phyloP scores from a whole-genome alignment of 1,140 invertebrate species.

The Leptopilina boulardi region DNA sequence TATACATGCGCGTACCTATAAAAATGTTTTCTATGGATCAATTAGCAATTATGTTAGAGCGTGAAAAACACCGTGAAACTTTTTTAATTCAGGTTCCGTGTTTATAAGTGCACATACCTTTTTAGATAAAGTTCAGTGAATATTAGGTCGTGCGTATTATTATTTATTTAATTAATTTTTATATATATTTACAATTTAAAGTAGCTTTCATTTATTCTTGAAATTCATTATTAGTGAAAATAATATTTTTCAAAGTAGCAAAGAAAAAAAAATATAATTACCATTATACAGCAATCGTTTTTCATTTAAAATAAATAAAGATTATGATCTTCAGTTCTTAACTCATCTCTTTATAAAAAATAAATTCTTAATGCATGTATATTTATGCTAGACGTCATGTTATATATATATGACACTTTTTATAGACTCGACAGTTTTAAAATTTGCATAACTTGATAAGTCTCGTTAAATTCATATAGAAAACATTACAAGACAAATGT shows the following conservation, averaged over 20 bases:
- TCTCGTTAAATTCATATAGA: background rate
- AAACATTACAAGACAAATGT: background rate
- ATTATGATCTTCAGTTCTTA: too few species aligned
- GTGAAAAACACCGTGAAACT: background rate
- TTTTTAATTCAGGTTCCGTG: background rate
- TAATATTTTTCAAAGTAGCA: too few species aligned
- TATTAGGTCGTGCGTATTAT: background rate
- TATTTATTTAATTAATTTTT: background rate
- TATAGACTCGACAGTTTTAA: background rate
- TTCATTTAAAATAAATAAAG: too few species aligned
- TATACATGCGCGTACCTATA: background rate
- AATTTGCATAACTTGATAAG: conserved; percentile 2
- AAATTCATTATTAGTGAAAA: too few species aligned
- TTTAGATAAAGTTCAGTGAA: background rate
- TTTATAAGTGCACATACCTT: background rate
- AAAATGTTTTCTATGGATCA: background rate
- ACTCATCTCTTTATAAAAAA: too few species aligned
- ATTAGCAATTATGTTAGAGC: background rate
- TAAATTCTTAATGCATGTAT: background rate
- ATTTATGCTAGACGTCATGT: background rate
- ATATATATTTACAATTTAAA: background rate
- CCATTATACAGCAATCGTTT: too few species aligned
- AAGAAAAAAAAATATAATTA: too few species aligned
- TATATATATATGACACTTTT: conserved; percentile 15
- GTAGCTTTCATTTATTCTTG: background rate